Conservation (phyloP, 2,797 vertebrate species). For the Enteromius trimaculatus region DNA sequence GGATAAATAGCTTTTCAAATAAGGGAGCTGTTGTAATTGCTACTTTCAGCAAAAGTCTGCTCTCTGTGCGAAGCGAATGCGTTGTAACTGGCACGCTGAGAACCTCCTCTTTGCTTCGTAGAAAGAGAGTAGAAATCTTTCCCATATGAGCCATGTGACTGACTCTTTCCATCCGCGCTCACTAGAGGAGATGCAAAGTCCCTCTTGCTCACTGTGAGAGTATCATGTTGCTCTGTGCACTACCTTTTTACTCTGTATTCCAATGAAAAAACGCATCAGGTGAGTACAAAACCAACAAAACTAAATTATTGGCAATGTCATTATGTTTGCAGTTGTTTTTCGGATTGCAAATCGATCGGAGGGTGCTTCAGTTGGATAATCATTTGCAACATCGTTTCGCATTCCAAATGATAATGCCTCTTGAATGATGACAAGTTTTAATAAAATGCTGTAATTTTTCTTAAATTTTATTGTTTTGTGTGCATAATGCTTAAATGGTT, state of each 20-base stretch:
- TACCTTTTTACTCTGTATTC: slow-evolving; percentile 69
- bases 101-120: slow-evolving; percentile 64
- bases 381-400: neutral
- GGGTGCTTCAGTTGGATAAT: neutral
- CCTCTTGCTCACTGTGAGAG: slow-evolving; percentile 67
- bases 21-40: slow-evolving; percentile 31
- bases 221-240: slow-evolving; percentile 72
- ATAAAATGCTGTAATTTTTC: neutral
- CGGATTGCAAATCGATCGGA: neutral
- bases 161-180: slow-evolving; percentile 70
- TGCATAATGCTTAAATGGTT: neutral
- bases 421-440: neutral
- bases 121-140: slow-evolving; percentile 71
- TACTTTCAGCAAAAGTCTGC: slow-evolving; percentile 30
- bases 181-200: slow-evolving; percentile 72
- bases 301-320: neutral
- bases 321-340: neutral
- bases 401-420: neutral
- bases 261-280: slow-evolving; percentile 81
- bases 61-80: slow-evolving; percentile 52
- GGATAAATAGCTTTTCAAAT: slow-evolving; percentile 16
- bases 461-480: neutral
- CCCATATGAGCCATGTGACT: slow-evolving; percentile 79
- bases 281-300: slow-evolving; percentile 67
- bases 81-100: slow-evolving; percentile 66